Conservation (phyloP, 2,113 vertebrate species). For the Euleptes europaea region DNA sequence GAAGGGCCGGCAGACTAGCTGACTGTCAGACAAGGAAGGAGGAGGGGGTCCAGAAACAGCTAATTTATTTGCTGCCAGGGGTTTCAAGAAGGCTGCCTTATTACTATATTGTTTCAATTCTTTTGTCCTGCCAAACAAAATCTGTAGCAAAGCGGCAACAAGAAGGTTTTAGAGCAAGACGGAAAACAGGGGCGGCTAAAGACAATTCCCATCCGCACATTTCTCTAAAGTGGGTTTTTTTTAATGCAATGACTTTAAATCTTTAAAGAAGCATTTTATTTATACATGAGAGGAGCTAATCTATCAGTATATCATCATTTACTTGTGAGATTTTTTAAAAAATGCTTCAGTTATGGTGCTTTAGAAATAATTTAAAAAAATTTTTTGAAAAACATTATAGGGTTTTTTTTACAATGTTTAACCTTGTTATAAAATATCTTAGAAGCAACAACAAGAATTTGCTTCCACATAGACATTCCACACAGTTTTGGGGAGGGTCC, state of each 20-base stretch:
- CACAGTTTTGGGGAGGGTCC: too few relatives aligned
- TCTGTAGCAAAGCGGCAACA: background rate
- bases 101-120: constrained; percentile 4
- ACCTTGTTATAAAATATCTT: background rate
- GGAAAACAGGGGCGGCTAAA: background rate
- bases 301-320: background rate
- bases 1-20: constrained; percentile 22
- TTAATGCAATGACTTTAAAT: background rate
- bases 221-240: background rate
- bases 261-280: background rate
- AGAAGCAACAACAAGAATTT: background rate
- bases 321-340: background rate
- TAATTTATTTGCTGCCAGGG: background rate
- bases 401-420: background rate
- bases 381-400: background rate
- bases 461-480: too few relatives aligned
- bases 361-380: background rate
- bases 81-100: background rate
- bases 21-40: constrained; percentile 34
- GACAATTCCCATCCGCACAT: background rate
- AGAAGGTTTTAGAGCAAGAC: background rate
- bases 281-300: background rate
- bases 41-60: constrained; percentile 41
- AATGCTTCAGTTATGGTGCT: background rate
- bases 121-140: constrained; percentile 9